Evolutionary conservation across 2,888 invertebrate genomes (phyloP), one percentile per base, ranked within the genome.

Genomic region (Leptinotarsa peninsularis): DNA sequence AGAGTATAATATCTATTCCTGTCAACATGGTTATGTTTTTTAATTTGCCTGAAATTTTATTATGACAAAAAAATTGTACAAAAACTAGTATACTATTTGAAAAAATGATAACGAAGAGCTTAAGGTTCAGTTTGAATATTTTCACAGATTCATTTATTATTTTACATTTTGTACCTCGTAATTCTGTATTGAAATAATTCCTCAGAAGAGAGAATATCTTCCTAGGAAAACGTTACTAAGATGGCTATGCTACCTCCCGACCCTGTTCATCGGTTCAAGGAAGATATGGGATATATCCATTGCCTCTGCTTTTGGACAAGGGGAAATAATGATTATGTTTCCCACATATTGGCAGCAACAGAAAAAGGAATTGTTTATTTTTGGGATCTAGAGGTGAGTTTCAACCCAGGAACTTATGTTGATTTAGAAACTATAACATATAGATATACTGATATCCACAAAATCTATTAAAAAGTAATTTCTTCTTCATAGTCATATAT

Each of bases 211-310:
- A 4, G n/a, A 13, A 27, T 27, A 17, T 60, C 15, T 60, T 60
- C 23, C 58, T 58, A 23, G 43, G 10, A 58, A 54, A 54, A 68
- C 52, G 27, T 56, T 54, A 33, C 49, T 58, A 70, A 77, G 76
- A 94, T 93, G 94, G 93, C 94, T 86, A 91, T 94, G 83, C 89
- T 93, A 89, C 94, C 94, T 80, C 94, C 94, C 71, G 95, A 95
- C 89, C 95, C 95, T 76, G 91, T 93, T 83, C 95, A 92, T 87
- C 91, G 92, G 73, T 91, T 95, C 81, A 92, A 93, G 83, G 91
- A 92, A 78, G 93, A 93, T 81, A 94, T 94, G 91, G 92, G 92
- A 74, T 91, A 93, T 76, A 91, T 95, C 58, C 93, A 94, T 86
- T 93, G 93, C 81, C 85, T 95, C 82, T 92, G 93, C 82, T 95